These are phyloP conservation scores for Eublepharis macularius DNA, from an alignment of 2,113 vertebrate genomes.

Conservation along the genomic window DNA sequence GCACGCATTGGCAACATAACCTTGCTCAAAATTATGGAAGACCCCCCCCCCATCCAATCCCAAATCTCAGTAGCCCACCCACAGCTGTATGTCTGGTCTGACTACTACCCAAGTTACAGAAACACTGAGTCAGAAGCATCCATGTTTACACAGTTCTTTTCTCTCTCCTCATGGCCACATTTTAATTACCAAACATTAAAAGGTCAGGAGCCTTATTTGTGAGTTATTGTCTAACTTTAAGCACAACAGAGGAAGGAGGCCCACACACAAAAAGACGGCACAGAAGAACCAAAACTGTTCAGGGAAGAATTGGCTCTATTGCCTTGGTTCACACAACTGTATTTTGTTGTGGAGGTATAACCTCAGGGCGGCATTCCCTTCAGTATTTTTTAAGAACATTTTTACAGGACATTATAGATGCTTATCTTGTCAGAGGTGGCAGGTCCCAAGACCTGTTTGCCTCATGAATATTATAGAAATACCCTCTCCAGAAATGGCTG, in stretches of 20 bases:
- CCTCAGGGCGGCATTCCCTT: not conserved
- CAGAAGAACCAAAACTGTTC: not conserved
- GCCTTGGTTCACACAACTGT: too few species aligned
- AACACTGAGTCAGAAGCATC: conserved; percentile 48
- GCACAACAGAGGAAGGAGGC: conserved; percentile 21
- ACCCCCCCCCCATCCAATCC: too few species aligned
- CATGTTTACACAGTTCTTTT: conserved; percentile 30
- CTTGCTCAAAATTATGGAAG: not conserved
- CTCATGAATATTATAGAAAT: not conserved
- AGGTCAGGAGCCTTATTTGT: conserved; percentile 56
- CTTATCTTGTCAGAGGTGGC: not conserved
- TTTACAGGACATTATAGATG: not conserved
- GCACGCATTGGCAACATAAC: not conserved
- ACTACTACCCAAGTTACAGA: conserved; percentile 20
- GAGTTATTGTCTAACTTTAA: conserved; percentile 45
- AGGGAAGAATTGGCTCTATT: too few species aligned
- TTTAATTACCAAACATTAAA: conserved; percentile 59
- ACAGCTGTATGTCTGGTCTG: conserved; percentile 12
- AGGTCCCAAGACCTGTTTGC: not conserved
- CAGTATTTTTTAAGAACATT: too few species aligned
- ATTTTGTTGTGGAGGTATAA: not conserved
- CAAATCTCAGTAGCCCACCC: fast-evolving
- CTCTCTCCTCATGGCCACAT: conserved; percentile 37
- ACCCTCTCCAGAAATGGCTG: not conserved
- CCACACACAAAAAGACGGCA: not conserved